Base-by-base conservation (phyloP, 2,888 invertebrate genomes). In the Hypomecis atomaria region DNA sequence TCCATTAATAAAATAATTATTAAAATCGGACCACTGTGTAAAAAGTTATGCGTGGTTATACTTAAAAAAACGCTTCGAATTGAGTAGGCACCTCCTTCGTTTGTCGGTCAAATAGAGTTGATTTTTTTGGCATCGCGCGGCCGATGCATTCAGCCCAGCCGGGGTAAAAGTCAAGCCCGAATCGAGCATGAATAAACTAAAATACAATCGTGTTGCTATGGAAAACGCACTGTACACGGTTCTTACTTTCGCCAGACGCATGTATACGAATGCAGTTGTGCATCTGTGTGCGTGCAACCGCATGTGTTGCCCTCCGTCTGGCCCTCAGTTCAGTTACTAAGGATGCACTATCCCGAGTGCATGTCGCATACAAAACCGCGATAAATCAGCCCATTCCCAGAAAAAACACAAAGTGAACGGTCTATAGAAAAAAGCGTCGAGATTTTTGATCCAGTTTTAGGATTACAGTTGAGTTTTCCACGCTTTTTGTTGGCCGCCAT, bases 151-250 rank as follows among this genome's bases (percentile, higher is more conserved):
- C 11, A 40, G 37, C 47, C 47, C 9, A 10, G 36, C 1, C 11
- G 5, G 38, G 56, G 47, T 56, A 56, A 56, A 56, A 53, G 52
- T 45, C 44, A 11, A 11, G 42, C 43, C 42, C 53, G 54, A 54
- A 54, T 56, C 56, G 38, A 37, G 56, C 23, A 37, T 50, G 57
- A 59, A 63, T 59, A 69, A 68, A 58, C 66, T 65, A 66, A 73
- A 72, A 69, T 71, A 70, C 65, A 68, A 59, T 53, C 50, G 68
- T 78, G 79, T 79, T 79, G 80, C 79, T 70, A 79, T 66, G 78
- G 71, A 71, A 71, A 78, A 75, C 71, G 76, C 72, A 71, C 59
- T 69, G 70, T 78, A 74, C 78, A 65, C 56, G 59, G 62, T 71
- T 70, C 71, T 68, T 62, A 70, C 78, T 78, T 80, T 78, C 78